Base-by-base conservation (phyloP, 2,113 vertebrate genomes). In the Fregata magnificens region DNA sequence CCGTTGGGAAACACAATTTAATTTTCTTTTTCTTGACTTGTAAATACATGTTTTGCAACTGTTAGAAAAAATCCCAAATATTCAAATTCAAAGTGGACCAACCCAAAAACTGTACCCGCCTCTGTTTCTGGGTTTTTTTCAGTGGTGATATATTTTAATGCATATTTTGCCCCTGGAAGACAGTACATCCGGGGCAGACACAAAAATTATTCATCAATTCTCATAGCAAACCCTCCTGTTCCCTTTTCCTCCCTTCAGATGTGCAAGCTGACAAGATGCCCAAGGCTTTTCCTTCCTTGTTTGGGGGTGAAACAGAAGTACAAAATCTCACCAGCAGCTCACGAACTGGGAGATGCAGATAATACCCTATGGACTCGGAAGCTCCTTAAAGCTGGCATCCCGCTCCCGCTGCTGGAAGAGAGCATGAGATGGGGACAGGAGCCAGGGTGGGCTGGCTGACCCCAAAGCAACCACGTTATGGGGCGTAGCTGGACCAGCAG, bases 401-500 rank as follows among this genome's bases (percentile, higher is more conserved):
- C 1, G 0, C 8, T 92, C 26, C 90, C 3, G 6, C 26, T 44
- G 36, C 56, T 85, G 26, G 79, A 63, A 93, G 25, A 31, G 34
- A 73, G 36, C 16, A 31, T 17, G 26, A 47, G 34, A 2, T 31
- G 32, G 22, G 22, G 16, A 40, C 0, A 1, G 12, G 25, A 34
- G 8, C 5, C 18, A 40, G 74, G 1, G 14, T 69, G 38, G 14
- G 5, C 52, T 69, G 47, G 3, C 18, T n/a, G 50, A 26, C 31
- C 44, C 32, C 34, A 71, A 20, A 73, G 19, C 1, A 4, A 22
- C 17, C 59, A n/a, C 2, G 0, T 7, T 50, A 19, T 1, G 5
- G 21, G 3, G 4, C 34, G 9, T 8, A 0, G 0, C 36, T 53
- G 36, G 34, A 53, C 31, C 70, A 88, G 55, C 11, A n/a, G 29